Evolutionary conservation across 2,888 invertebrate genomes (phyloP).

Genomic region (Ormyrus nitidulus): DNA sequence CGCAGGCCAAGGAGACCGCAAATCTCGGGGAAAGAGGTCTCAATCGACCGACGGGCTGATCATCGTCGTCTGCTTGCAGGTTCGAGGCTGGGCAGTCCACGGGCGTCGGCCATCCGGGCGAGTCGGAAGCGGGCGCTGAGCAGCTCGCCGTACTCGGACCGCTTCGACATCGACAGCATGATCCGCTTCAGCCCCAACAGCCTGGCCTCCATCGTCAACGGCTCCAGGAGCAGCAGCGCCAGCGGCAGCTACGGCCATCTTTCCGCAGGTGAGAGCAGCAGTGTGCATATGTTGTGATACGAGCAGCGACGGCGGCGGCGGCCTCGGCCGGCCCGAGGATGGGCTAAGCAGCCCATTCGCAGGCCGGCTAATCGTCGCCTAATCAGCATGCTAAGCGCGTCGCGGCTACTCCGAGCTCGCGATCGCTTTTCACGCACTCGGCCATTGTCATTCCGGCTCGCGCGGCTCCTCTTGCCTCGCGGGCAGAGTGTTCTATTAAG

Average conservation of each 20-base stretch:
- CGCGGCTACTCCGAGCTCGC: background rate
- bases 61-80: constrained; percentile 58
- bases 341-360: no score
- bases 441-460: constrained; percentile 1
- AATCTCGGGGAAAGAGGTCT: background rate
- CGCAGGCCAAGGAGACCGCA: constrained; percentile 42
- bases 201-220: constrained; percentile 87
- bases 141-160: constrained; percentile 96
- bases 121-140: constrained; percentile 94
- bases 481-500: background rate
- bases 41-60: background rate
- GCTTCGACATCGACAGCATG: constrained; percentile 96
- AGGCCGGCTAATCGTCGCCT: constrained; percentile 2
- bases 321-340: background rate
- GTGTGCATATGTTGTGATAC: background rate
- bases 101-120: constrained; percentile 78
- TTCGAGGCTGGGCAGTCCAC: constrained; percentile 82
- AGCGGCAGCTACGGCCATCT: constrained; percentile 98
- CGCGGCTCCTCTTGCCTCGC: background rate
- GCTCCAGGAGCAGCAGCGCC: constrained; percentile 90
- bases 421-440: background rate
- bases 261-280: constrained; percentile 84
- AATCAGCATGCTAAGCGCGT: constrained; percentile 11
- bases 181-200: constrained; percentile 97
- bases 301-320: background rate